Conservation (phyloP, 2,113 vertebrate genomes). For the Mus musculus region GRCm39 chr3:35827001-35827500, state of each 20-base stretch:
- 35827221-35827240: neutral
- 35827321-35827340: neutral
- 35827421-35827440: neutral
- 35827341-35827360: neutral
- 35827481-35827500: neutral
- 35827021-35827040: neutral
- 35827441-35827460: neutral
- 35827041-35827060: neutral
- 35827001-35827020: neutral
- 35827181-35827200: neutral
- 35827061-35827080: neutral
- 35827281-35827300: neutral
- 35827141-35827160: neutral
- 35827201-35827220: neutral
- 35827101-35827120: neutral
- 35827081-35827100: neutral
- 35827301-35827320: neutral
- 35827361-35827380: neutral
- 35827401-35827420: no score
- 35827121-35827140: neutral
- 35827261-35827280: neutral
- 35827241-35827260: neutral
- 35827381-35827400: neutral
- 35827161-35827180: neutral
- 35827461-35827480: neutral